Evolutionary conservation across 2,888 invertebrate genomes (phyloP).

Genomic region (Allolobophora icterica): DNA sequence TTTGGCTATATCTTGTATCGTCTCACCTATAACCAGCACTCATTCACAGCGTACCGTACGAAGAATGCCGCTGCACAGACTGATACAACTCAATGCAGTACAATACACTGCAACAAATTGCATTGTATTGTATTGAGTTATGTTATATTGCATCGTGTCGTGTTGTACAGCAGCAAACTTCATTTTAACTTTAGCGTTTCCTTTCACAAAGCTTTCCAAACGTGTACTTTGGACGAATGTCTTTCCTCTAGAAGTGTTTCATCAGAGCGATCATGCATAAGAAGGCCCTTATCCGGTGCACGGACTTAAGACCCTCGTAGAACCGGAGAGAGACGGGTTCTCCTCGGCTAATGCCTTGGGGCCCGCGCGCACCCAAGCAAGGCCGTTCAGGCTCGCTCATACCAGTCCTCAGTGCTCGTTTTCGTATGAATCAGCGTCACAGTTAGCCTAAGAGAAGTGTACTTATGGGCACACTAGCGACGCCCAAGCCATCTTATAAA

Average conservation of each 20-base stretch:
- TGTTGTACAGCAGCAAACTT: neutral
- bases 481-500: too few species aligned
- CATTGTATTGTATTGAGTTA: too few species aligned
- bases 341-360: neutral
- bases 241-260: neutral
- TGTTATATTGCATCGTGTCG: too few species aligned
- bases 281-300: neutral
- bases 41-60: neutral
- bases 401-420: neutral
- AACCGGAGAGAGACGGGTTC: neutral
- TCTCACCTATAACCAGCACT: neutral
- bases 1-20: neutral
- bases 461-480: too few species aligned
- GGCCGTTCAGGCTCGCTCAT: neutral
- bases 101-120: neutral
- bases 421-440: neutral
- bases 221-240: neutral
- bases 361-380: neutral
- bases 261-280: neutral
- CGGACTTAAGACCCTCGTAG: neutral
- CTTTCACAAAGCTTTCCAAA: neutral
- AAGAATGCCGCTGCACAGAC: neutral
- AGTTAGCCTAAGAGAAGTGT: neutral
- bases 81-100: too few species aligned
- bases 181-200: neutral